Conservation (phyloP, 2,888 invertebrate genomes). For the Ctenicera cuprea region DNA sequence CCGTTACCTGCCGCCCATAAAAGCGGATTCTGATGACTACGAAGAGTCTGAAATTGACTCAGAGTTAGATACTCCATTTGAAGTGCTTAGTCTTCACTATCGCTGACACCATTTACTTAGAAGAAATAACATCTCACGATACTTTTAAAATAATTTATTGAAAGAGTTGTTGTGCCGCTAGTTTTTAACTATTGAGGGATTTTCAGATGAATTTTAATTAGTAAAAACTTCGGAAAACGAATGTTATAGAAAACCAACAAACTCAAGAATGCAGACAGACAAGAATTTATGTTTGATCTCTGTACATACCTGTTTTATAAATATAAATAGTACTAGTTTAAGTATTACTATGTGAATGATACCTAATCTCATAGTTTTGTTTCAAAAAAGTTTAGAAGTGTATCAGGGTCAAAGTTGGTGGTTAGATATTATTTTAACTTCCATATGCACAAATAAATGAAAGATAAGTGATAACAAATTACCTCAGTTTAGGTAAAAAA, state of each 20-base stretch:
- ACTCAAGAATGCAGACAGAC: slow-evolving; percentile 2
- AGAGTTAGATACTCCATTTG: slow-evolving; percentile 67
- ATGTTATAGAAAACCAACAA: not conserved
- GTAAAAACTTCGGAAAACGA: not conserved
- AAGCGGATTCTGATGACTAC: slow-evolving; percentile 31
- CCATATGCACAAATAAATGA: slow-evolving; percentile 43
- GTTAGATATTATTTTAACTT: slow-evolving; percentile 24
- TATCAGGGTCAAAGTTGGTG: slow-evolving; percentile 6
- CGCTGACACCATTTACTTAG: slow-evolving; percentile 51
- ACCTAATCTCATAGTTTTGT: not conserved
- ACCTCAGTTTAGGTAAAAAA: slow-evolving; percentile 50
- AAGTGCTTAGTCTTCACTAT: slow-evolving; percentile 66
- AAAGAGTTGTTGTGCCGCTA: not conserved
- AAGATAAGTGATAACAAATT: slow-evolving; percentile 50
- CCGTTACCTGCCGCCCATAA: slow-evolving; percentile 59
- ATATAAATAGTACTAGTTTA: slow-evolving; percentile 8
- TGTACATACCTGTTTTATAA: slow-evolving; percentile 12
- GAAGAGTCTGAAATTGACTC: slow-evolving; percentile 65
- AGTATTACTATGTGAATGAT: no score
- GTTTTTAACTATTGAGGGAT: not conserved
- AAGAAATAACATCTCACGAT: slow-evolving; percentile 7
- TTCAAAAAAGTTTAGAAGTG: not conserved
- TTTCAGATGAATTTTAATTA: not conserved
- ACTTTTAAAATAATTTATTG: not conserved
- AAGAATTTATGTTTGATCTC: not conserved